Percentiles rank a stretch among this genome's conserved stretches.
phyloP scores from a whole-genome alignment of 2,797 vertebrate genomes.

The Gallinago solitaria region DNA sequence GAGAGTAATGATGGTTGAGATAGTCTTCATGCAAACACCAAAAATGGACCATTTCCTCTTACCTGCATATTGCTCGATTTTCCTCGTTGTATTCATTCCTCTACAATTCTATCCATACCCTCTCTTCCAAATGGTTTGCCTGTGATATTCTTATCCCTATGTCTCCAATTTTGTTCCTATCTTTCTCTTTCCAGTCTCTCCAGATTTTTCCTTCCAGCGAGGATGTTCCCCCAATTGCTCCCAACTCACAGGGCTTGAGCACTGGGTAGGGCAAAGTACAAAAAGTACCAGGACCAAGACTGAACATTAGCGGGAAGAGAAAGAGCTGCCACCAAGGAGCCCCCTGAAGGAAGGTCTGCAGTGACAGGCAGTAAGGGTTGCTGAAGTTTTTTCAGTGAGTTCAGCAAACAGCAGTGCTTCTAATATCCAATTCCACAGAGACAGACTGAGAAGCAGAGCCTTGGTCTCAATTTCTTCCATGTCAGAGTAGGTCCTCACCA shows the following conservation, averaged over 20 bases:
- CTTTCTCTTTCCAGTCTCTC: neutral
- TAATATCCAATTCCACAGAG: neutral
- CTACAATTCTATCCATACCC: neutral
- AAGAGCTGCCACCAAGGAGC: neutral
- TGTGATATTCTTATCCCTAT: neutral
- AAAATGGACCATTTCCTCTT: neutral
- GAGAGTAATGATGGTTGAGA: neutral
- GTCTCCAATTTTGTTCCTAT: neutral
- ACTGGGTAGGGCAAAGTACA: neutral
- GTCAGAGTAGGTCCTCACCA: neutral
- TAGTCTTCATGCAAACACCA: neutral
- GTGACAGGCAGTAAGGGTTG: neutral
- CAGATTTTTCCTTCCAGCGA: neutral
- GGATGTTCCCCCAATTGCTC: neutral
- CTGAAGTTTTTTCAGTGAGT: neutral
- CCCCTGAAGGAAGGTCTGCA: neutral
- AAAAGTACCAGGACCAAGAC: neutral
- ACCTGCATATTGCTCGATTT: neutral
- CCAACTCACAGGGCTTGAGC: neutral
- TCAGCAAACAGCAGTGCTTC: neutral
- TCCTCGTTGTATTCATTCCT: neutral
- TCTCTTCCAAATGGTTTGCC: neutral
- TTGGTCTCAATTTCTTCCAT: neutral
- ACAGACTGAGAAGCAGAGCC: neutral
- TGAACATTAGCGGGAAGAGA: neutral